phyloP scores from a whole-genome alignment of 2,113 vertebrate species.

The Pontoporia blainvillei region DNA sequence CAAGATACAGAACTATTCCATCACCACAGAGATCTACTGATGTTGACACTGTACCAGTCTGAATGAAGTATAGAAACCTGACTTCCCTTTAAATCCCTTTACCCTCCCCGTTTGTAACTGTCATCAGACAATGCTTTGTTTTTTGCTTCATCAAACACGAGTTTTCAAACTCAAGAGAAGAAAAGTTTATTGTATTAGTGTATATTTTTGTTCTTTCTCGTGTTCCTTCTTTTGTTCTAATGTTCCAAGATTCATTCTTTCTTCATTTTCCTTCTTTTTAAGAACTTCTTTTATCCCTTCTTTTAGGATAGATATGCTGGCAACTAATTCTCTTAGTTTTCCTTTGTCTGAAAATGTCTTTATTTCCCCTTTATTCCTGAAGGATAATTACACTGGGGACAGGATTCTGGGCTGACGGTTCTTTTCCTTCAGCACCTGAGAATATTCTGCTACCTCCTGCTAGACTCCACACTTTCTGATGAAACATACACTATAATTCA shows the following conservation, averaged over 20 bases:
- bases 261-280: not conserved
- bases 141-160: not conserved
- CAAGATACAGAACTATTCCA: not conserved
- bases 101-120: not conserved
- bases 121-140: not conserved
- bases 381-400: not conserved
- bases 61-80: not conserved
- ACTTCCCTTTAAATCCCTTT: not conserved
- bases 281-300: not conserved
- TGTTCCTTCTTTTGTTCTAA: not conserved
- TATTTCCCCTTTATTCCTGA: not conserved
- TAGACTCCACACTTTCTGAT: not conserved
- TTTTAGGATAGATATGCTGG: not conserved
- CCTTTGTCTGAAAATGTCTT: not conserved
- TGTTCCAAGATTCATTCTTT: not conserved
- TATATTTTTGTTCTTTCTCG: not conserved
- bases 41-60: not conserved
- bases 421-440: not conserved
- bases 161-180: not conserved
- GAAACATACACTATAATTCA: not conserved
- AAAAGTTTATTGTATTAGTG: not conserved
- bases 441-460: not conserved
- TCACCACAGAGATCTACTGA: not conserved
- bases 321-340: not conserved
- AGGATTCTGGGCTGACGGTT: not conserved